Evolutionary conservation across 2,888 invertebrate species (phyloP), one percentile per base, ranked within the genome.

Genomic region (Ectropis crepuscularia): DNA sequence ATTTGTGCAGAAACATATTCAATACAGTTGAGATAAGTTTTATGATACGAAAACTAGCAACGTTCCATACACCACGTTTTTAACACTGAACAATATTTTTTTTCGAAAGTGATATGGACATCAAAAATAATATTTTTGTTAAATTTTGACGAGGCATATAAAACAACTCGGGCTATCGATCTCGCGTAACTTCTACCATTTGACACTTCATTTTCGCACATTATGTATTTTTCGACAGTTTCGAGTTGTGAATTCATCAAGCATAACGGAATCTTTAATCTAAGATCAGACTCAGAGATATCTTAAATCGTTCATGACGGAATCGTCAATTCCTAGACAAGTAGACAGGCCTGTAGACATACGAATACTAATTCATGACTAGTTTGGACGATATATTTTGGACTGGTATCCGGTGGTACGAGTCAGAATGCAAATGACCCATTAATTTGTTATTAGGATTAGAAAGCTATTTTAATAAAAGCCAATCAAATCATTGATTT

Each of bases 371-470:
- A 48, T 57, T 57, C 55, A 12, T 11, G 37, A 41, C 43, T 41
- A 59, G 42, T 61, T 59, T n/a, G 53, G 48, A 12, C 50, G 47
- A 48, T 53, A 50, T 57, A 53, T 66, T 61, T 68, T 53, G 53
- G 57, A 57, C 46, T 6, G 38, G 42, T 12, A 57, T 66, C 69
- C 60, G 66, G 64, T 16, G 28, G 41, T 4, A n/a, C 53, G 4
- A 63, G 11, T n/a, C 12, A 5, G 48, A 49, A 49, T 51, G 47
- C 57, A 61, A 68, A 66, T 63, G 12, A 65, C 37, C 41, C 6
- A 57, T 57, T 57, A 62, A 50, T 36, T 50, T 42, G 45, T 45
- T 45, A 11, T 5, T 11, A 57, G 58, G 45, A 50, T 54, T 55
- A 53, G 61, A 69, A 55, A 63, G 53, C 41, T 50, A 38, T 11